phyloP scores from a whole-genome alignment of 2,888 invertebrate genomes.

The Hydroisotoma schaefferi region DNA sequence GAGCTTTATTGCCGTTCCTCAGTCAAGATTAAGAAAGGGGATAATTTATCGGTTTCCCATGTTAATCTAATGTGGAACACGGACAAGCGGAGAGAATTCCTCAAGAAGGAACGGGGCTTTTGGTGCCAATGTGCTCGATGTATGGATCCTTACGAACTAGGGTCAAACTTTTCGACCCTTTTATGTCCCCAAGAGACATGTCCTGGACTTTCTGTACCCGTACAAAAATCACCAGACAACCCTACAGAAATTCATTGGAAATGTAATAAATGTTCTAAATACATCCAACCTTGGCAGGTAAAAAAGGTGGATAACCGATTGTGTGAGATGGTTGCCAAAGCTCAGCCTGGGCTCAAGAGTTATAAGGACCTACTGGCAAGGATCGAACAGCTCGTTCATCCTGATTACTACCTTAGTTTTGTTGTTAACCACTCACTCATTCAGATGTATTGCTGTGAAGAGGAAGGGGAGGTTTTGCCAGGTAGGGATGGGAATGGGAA shows the following conservation, averaged over 20 bases:
- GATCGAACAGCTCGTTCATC: conserved; percentile 71
- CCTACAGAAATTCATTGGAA: conserved; percentile 39
- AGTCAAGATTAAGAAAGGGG: conserved; percentile 37
- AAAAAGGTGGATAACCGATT: conserved; percentile 45
- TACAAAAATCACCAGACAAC: conserved; percentile 9
- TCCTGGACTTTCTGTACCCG: conserved; percentile 30
- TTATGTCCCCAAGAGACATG: conserved; percentile 41
- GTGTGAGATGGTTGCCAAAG: conserved; percentile 43
- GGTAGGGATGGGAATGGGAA: no score
- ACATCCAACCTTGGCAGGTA: conserved; percentile 44
- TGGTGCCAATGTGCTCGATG: conserved; percentile 47
- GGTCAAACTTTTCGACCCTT: conserved; percentile 46
- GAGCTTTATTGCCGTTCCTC: conserved; percentile 44
- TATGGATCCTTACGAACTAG: conserved; percentile 43
- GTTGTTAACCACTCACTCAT: conserved; percentile 76
- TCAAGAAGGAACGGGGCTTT: conserved; percentile 46
- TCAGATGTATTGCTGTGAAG: conserved; percentile 69
- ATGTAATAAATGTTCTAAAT: conserved; percentile 44
- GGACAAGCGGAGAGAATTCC: conserved; percentile 42
- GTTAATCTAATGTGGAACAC: conserved; percentile 47
- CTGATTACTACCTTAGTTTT: conserved; percentile 78
- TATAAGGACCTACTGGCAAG: conserved; percentile 63
- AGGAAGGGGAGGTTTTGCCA: no score
- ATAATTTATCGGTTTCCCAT: conserved; percentile 39
- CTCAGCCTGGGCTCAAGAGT: conserved; percentile 33